Evolutionary conservation across 2,888 invertebrate species (phyloP), one percentile per base, ranked within the genome.

Genomic region (Trichacis sp.): DNA sequence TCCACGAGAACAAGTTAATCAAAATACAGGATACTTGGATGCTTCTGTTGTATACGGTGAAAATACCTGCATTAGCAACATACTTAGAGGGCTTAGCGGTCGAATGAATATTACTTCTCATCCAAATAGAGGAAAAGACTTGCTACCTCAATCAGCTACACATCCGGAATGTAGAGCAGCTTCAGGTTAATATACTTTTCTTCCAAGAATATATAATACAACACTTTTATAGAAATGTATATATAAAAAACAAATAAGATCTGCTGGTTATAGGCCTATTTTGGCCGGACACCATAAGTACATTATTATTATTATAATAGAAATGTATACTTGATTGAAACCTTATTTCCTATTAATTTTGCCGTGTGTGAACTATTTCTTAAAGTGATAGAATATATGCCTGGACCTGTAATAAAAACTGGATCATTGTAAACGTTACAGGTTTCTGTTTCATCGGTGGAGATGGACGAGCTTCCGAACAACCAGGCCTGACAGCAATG

Each of bases 1-100:
- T 8, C 93, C 95, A 0, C 89, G 97, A 60, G 96, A 97, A 75
- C 97, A 97, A 86, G 92, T 96, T 12, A 97, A 98, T 83, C 95
- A 96, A 80, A 96, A 96, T 79, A 94, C 96, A 0, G 94, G 94
- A 0, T 97, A 91, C 84, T 86, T 97, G 53, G 96, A 96, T 77
- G 93, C 87, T 0, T 96, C 96, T 0, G 93, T 93, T 68, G 87
- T 98, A 18, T 97, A 97, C 78, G 97, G 97, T 0, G 95, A 96
- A 78, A 94, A 95, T 76, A 88, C 88, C 1, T 97, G 97, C 79
- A 89, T 94, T 29, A 89, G 91, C 0, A 88, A 90, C 38, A 88
- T 91, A 53, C 86, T 98, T 19, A 89, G 95, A 46, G 91, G 94
- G 0, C 91, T 91, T 77, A 91, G 91, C 61, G 94, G 97, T 0